Base-by-base conservation (phyloP, 2,888 invertebrate genomes). In the Orthosia gracilis region DNA sequence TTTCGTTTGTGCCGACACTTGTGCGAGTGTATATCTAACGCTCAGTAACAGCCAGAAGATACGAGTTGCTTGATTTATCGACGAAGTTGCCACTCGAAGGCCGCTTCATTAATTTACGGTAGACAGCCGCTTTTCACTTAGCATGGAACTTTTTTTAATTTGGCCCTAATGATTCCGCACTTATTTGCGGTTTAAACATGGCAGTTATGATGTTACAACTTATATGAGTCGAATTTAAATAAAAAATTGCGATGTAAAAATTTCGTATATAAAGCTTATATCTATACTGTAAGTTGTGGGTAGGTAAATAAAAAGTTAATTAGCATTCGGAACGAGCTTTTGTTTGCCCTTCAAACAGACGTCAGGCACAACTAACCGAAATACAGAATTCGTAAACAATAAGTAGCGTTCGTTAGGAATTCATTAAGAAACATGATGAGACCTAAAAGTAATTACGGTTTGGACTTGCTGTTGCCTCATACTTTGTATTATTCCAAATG, bases 31-130 rank as follows among this genome's bases (percentile, higher is more conserved):
- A 18, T 78, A 69, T 63, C 68, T 64, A 73, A 79, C 74, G 65
- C 72, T 54, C 47, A 63, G 69, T 78, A 68, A 64, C 75, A 63
- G 67, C 68, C 55, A 50, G 63, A 79, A 85, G 76, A 83, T 78
- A 86, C 58, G 67, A 73, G 52, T 73, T 86, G 49, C 50, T 77
- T 86, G 86, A 86, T 80, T 86, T 83, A 86, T 85, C 63, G 83
- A 69, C 71, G n/a, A 85, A 86, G 85, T 86, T 86, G 64, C 69
- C 58, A 55, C 64, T 79, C 52, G 73, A 52, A 68, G 74, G 73
- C 73, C 61, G 71, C 73, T 69, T 78, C 80, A 77, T 85, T 86
- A 74, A 86, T 86, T 86, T 83, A 78, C 72, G 55, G 58, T 71
- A 80, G 76, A 73, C 80, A 69, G 50, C 61, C 73, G 75, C 73